Conservation (phyloP, 2,113 vertebrate genomes). For the Pteronura brasiliensis region DNA sequence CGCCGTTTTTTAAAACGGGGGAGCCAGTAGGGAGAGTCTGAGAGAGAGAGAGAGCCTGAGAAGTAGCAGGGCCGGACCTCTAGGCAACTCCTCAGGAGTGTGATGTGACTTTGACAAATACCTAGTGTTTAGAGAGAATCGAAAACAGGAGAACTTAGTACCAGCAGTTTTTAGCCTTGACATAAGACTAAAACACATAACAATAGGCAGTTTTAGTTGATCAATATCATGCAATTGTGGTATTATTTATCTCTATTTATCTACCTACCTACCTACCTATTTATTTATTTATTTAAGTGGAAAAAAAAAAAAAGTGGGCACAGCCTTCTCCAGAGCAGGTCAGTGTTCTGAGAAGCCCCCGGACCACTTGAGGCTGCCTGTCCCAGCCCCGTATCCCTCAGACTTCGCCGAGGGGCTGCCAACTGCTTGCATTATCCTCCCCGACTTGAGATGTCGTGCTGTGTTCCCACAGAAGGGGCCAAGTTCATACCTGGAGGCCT, state of each 20-base stretch:
- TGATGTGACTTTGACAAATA: not conserved
- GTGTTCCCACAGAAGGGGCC: not conserved
- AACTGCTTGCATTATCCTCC: not conserved
- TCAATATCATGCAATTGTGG: not conserved
- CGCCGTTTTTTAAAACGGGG: not conserved
- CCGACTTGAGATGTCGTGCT: not conserved
- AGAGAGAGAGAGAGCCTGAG: not conserved
- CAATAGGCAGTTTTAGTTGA: slow-evolving; percentile 26
- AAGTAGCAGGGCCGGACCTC: not conserved
- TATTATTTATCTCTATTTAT: slow-evolving; percentile 29
- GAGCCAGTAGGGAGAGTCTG: slow-evolving; percentile 6
- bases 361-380: not conserved
- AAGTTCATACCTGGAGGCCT: not conserved
- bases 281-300: slow-evolving; percentile 30
- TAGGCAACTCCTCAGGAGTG: not conserved
- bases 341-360: not conserved
- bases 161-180: slow-evolving; percentile 60
- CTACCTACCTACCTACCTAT: slow-evolving; percentile 12
- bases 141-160: slow-evolving; percentile 6
- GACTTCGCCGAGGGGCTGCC: not conserved
- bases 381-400: not conserved
- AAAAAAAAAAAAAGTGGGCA: not conserved
- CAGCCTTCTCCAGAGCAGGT: slow-evolving; percentile 10
- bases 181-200: slow-evolving; percentile 1
- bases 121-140: not conserved